phyloP scores from a whole-genome alignment of 2,113 vertebrate species.

The Budorcas taxicolor region DNA sequence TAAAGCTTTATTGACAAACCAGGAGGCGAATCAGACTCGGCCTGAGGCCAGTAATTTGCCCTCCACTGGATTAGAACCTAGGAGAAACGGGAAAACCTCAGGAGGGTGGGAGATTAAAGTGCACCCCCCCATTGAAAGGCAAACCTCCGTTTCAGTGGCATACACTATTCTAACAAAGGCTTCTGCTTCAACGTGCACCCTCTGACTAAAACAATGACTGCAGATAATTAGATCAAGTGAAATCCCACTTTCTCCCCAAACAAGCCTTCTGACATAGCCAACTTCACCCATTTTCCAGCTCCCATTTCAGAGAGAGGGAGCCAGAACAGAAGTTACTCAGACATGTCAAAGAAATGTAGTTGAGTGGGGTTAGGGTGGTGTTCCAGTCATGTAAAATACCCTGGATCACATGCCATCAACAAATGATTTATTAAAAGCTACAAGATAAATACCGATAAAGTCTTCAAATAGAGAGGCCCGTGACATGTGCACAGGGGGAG shows the following conservation, averaged over 20 bases:
- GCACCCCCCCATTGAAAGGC: neutral
- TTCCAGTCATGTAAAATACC: constrained; percentile 12
- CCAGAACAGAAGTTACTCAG: constrained; percentile 7
- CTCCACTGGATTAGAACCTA: neutral
- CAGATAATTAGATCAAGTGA: neutral
- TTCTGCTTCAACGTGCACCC: neutral
- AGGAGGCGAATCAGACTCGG: neutral
- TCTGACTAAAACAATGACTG: neutral
- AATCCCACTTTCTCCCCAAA: neutral
- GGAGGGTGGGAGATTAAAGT: neutral
- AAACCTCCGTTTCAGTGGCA: neutral
- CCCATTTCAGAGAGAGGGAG: neutral
- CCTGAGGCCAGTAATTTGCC: neutral
- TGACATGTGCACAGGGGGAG: constrained; percentile 3
- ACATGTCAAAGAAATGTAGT: neutral
- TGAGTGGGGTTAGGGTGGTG: neutral
- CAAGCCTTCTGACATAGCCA: neutral
- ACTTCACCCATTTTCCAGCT: neutral
- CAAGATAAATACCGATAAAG: constrained; percentile 58
- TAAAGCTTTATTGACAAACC: constrained; percentile 11
- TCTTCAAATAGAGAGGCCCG: constrained; percentile 47
- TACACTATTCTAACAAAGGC: neutral
- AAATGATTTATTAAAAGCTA: constrained; percentile 64
- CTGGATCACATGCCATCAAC: neutral
- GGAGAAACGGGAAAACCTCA: neutral